These are phyloP conservation scores for Sphaeramia orbicularis DNA, from an alignment of 2,797 vertebrate genomes.

Conservation along the genomic window DNA sequence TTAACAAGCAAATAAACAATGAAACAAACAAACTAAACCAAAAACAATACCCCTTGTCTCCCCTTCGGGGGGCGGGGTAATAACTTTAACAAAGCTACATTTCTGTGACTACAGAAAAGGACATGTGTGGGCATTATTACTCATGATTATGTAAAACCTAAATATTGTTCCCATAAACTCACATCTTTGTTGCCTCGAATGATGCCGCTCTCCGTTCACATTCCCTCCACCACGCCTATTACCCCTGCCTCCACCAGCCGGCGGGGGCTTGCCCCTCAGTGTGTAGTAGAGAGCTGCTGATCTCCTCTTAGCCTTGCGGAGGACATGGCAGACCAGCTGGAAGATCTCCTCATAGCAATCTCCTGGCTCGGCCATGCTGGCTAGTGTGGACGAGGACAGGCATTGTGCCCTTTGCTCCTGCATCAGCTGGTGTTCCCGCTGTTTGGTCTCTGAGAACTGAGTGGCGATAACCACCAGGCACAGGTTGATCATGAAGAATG, in stretches of 20 bases:
- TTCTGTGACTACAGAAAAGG: neutral
- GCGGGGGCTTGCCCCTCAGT: conserved; percentile 78
- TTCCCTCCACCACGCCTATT: conserved; percentile 65
- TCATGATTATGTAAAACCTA: neutral
- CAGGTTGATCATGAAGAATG: conserved; percentile 99
- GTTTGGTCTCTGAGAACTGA: conserved; percentile 98
- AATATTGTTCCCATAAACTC: conserved; percentile 44
- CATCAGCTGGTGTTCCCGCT: conserved; percentile 97
- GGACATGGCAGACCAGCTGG: conserved; percentile 92
- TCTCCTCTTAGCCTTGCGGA: conserved; percentile 89
- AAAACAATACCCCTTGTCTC: no score
- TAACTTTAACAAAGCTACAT: no score
- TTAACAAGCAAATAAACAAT: no score
- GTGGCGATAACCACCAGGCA: conserved; percentile 98
- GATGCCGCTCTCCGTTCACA: conserved; percentile 70
- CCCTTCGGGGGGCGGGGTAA: no score
- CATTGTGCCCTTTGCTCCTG: conserved; percentile 93
- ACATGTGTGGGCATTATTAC: neutral
- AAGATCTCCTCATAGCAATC: conserved; percentile 97
- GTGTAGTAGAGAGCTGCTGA: conserved; percentile 86
- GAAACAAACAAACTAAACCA: no score
- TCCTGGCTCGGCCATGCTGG: conserved; percentile 88
- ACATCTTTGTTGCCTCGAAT: conserved; percentile 69
- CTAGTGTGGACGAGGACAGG: conserved; percentile 93
- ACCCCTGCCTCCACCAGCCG: conserved; percentile 65